Evolutionary conservation across 1,140 invertebrate species (phyloP).

Genomic region (Halyomorpha halys): DNA sequence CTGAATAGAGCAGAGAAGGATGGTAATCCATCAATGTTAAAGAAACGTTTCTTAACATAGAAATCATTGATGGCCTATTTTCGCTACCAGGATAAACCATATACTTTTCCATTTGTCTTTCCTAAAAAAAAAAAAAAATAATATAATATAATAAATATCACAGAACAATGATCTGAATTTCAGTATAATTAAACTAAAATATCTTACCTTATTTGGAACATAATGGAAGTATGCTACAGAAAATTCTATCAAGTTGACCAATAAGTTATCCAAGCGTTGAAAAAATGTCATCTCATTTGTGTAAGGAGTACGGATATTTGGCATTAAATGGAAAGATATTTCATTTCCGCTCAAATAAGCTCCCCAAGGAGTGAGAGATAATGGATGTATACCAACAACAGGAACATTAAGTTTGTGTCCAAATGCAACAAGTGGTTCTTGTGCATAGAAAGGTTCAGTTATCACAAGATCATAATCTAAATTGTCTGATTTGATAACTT

Average conservation of each 20-base stretch:
- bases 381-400: constrained; percentile 28
- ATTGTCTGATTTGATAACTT: constrained; percentile 20
- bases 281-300: constrained; percentile 43
- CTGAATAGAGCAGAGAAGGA: no score
- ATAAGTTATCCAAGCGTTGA: constrained; percentile 43
- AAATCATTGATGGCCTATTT: no score
- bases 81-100: no score
- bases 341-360: constrained; percentile 21
- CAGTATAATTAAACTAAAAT: no score
- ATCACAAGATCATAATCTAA: constrained; percentile 34
- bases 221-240: neutral
- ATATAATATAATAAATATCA: no score
- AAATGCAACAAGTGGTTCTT: constrained; percentile 33
- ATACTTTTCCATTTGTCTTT: no score
- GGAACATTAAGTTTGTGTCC: constrained; percentile 33
- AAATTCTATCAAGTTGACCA: constrained; percentile 4
- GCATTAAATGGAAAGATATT: constrained; percentile 38
- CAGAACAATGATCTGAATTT: no score
- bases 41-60: no score
- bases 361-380: neutral
- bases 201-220: constrained; percentile 17
- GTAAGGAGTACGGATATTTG: constrained; percentile 40
- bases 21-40: no score
- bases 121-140: no score
- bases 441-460: constrained; percentile 33